Conservation (phyloP, 2,888 invertebrate species). For the Sarcophaga caerulescens region DNA sequence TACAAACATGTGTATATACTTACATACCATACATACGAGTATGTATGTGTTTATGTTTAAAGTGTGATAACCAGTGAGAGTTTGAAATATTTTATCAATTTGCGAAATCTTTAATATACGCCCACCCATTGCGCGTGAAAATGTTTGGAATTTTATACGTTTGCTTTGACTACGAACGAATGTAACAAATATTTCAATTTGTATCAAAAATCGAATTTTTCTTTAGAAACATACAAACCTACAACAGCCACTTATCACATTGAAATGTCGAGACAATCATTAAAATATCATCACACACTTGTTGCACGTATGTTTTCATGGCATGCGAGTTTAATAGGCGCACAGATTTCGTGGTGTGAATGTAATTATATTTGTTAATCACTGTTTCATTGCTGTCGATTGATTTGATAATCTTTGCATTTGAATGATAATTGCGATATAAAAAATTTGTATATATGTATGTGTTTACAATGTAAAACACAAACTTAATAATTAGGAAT, state of each 20-base stretch:
- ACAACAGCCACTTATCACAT: neutral
- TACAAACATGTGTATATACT: no score
- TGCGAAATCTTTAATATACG: conserved; percentile 4
- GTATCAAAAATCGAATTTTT: neutral
- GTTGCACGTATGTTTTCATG: neutral
- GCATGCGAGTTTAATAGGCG: neutral
- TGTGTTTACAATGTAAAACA: no score
- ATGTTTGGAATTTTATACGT: no score
- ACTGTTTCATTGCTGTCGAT: neutral
- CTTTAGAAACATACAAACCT: neutral
- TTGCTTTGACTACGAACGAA: no score
- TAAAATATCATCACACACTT: conserved; percentile 24
- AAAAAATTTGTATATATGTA: no score
- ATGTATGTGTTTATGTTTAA: neutral
- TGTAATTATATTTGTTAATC: conserved; percentile 19
- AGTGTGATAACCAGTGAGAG: neutral
- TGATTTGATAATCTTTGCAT: conserved; percentile 11
- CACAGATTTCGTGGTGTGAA: conserved; percentile 3
- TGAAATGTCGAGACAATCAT: conserved; percentile 10
- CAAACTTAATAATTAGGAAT: no score
- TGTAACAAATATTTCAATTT: conserved; percentile 5
- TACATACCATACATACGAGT: no score
- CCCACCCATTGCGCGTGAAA: conserved; percentile 12
- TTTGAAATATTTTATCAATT: conserved; percentile 37
- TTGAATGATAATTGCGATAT: neutral